Evolutionary conservation across 2,797 vertebrate species (phyloP), one percentile per base, ranked within the genome.

Genomic region (Hoplostethus mediterraneus): DNA sequence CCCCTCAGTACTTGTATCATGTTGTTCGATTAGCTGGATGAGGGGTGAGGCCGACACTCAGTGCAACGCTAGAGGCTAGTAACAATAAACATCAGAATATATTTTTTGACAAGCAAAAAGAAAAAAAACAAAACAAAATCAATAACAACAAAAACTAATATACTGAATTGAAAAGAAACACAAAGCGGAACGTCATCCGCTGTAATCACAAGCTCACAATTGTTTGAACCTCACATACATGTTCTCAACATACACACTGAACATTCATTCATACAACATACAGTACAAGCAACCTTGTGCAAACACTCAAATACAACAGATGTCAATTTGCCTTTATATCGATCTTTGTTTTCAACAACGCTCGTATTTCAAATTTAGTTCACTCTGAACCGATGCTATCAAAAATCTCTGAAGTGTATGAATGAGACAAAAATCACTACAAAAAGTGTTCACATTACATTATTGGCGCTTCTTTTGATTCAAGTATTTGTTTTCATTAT

Each of bases 401-500:
- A 93, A 93, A 94, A 92, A 94, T 92, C 94, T 95, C 95, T 94
- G 94, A 97, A 96, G 95, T 95, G 94, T 95, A 93, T 89, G 91
- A 94, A 93, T 93, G 90, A 93, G 91, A 94, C 82, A 92, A 94
- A 86, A 77, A 93, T 82, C 84, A 92, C 94, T 93, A 90, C 93
- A 94, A 87, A 91, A 95, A 95, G 94, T 95, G 94, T 97, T 98
- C 97, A 97, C 97, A 97, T 98, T 98, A 96, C 94, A 94, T 95
- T 97, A 95, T 97, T 96, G 96, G 96, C 96, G 96, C 96, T 96
- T 95, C 86, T 93, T 94, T 93, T 90, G 94, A 97, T 98, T 99
- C 97, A 98, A 98, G 97, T 99, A 98, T 98, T 97, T 96, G 94
- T 96, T 94, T 95, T 95, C 95, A 96, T 96, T 97, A 92, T 94